Evolutionary conservation across 2,113 vertebrate genomes (phyloP).

Genomic region (Odobenus rosmarus): DNA sequence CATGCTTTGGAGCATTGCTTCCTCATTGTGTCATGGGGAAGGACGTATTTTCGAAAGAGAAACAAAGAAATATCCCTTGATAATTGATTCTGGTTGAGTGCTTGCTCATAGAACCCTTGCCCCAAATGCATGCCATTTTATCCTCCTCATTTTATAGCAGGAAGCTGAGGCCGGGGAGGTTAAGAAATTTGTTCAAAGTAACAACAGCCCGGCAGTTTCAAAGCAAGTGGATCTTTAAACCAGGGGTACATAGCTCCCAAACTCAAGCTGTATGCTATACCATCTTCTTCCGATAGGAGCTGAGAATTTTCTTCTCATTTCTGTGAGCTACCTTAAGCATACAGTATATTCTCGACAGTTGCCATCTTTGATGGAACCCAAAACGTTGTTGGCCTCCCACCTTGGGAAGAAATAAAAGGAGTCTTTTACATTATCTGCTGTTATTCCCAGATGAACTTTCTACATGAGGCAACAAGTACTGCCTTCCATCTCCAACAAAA

Average conservation of each 20-base stretch:
- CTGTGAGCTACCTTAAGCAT: background rate
- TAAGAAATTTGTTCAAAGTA: background rate
- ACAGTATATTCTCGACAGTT: background rate
- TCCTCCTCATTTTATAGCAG: background rate
- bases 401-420: background rate
- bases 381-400: background rate
- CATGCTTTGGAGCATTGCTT: background rate
- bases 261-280: background rate
- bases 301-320: background rate
- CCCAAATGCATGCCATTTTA: background rate
- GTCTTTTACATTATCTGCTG: background rate
- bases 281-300: rapidly evolving
- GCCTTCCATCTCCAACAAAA: background rate
- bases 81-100: background rate
- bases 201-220: background rate
- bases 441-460: background rate
- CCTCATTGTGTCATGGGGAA: background rate
- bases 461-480: background rate
- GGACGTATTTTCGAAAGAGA: background rate
- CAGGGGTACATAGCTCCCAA: background rate
- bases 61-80: background rate
- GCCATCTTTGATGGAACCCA: background rate
- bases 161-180: background rate
- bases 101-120: background rate
- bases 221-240: background rate